A percentile compares a stretch with the other conserved stretches of the same genome.
These are phyloP conservation scores for Sterrhoptilus dennistouni DNA, from an alignment of 2,113 vertebrate species.

Conservation along the genomic window DNA sequence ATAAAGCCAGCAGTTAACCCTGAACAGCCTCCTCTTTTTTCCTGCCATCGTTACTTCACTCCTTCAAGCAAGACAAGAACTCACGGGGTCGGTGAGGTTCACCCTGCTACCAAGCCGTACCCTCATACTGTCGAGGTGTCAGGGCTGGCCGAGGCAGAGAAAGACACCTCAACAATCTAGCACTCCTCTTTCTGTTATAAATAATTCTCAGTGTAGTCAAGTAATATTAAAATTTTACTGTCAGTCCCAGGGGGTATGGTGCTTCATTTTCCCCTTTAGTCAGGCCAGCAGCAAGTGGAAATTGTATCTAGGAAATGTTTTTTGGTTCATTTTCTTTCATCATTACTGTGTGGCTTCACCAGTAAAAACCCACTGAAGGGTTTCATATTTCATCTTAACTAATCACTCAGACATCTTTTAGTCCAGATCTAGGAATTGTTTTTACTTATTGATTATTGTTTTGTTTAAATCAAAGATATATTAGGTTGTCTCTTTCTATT, in stretches of 20 bases:
- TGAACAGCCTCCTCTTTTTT: no score
- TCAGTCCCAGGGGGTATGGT: neutral
- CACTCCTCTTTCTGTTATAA: neutral
- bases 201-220: neutral
- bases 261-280: neutral
- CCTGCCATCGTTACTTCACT: no score
- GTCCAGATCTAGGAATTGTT: neutral
- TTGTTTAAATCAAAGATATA: neutral
- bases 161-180: neutral
- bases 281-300: neutral
- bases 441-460: neutral
- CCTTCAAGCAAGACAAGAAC: no score
- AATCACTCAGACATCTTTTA: neutral
- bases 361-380: neutral
- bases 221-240: neutral
- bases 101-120: no score
- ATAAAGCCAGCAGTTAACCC: no score
- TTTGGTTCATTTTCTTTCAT: neutral
- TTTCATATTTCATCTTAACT: neutral
- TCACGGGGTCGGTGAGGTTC: no score
- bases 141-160: no score
- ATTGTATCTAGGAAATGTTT: neutral
- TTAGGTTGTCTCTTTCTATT: neutral
- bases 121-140: no score
- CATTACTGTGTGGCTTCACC: neutral